phyloP scores from a whole-genome alignment of 1,140 invertebrate species.

The silkworm (Bombyx mori) region DNA sequence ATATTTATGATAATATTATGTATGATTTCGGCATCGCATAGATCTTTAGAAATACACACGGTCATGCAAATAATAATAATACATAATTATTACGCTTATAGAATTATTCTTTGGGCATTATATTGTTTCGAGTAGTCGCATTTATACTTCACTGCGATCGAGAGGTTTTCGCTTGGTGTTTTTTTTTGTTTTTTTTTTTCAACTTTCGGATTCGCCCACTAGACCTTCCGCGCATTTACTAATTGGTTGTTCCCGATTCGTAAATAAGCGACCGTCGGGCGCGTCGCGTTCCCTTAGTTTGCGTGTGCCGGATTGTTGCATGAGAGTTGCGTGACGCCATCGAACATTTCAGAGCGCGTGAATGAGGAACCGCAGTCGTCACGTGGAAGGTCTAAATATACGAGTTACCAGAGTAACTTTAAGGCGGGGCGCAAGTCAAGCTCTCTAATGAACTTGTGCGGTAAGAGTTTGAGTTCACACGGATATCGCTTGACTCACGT shows the following conservation, averaged over 20 bases:
- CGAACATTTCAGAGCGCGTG: constrained; percentile 72
- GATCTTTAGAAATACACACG: constrained; percentile 41
- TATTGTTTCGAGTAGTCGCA: constrained; percentile 31
- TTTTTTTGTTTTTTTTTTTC: constrained; percentile 34
- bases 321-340: constrained; percentile 39
- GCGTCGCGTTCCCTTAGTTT: constrained; percentile 12
- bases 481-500: constrained; percentile 49
- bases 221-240: constrained; percentile 63
- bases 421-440: constrained; percentile 88
- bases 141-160: constrained; percentile 20
- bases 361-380: constrained; percentile 81
- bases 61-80: constrained; percentile 27
- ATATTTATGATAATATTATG: constrained; percentile 39
- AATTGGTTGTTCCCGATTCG: constrained; percentile 39
- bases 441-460: constrained; percentile 94
- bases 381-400: constrained; percentile 86
- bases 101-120: constrained; percentile 39
- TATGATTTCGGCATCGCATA: constrained; percentile 59
- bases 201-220: constrained; percentile 38
- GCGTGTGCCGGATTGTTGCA: constrained; percentile 33
- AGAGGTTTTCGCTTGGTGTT: background rate
- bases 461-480: constrained; percentile 77
- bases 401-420: constrained; percentile 86
- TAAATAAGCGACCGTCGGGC: constrained; percentile 19
- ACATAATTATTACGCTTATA: constrained; percentile 31